phyloP scores from a whole-genome alignment of 2,888 invertebrate genomes.

The Phlogophora meticulosa region DNA sequence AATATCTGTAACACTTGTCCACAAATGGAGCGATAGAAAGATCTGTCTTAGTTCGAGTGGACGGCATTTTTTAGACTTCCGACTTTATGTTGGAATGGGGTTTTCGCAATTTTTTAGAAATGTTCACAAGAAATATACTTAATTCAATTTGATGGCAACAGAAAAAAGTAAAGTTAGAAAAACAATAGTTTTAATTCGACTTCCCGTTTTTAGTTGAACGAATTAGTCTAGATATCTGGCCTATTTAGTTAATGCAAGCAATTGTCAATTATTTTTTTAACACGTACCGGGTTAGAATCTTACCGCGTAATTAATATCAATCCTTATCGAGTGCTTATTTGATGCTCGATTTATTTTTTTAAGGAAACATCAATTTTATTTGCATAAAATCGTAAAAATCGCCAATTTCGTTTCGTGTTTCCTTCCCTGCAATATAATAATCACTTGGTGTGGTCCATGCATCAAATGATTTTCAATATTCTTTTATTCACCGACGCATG shows the following conservation, averaged over 20 bases:
- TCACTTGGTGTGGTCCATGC: conserved; percentile 15
- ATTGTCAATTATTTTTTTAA: no score
- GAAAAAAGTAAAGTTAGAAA: not conserved
- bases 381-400: not conserved
- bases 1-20: conserved; percentile 25
- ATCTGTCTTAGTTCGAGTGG: not conserved
- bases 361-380: not conserved
- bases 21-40: conserved; percentile 18
- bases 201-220: not conserved
- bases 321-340: conserved; percentile 12
- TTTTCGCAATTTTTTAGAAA: not conserved
- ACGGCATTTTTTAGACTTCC: conserved; percentile 9
- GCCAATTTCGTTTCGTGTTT: not conserved
- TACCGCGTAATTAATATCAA: conserved; percentile 6
- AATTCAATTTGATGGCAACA: not conserved
- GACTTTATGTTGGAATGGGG: not conserved
- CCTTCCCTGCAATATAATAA: not conserved
- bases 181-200: not conserved
- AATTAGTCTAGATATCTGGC: no score
- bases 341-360: conserved; percentile 12
- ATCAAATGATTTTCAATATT: conserved; percentile 33
- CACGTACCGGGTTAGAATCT: not conserved
- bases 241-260: no score
- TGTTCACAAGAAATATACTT: not conserved
- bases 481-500: conserved; percentile 23